Evolutionary conservation across 2,888 invertebrate genomes (phyloP), one percentile per base, ranked within the genome.

Genomic region (Teleiodes luculella): DNA sequence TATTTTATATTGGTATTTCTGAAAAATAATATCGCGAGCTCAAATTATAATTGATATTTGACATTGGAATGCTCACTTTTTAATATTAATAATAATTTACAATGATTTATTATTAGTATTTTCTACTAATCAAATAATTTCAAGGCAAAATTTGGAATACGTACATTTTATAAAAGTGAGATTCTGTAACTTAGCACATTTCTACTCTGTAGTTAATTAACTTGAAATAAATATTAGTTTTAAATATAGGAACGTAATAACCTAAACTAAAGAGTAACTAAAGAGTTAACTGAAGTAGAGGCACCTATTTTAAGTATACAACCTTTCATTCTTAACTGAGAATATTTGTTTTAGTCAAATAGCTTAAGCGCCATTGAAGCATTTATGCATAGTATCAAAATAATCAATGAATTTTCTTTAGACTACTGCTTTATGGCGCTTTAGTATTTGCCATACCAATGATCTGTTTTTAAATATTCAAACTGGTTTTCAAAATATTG

Each of bases 161-260:
- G 62, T 64, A 64, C 65, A 59, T 33, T 56, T 52, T 48, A 56
- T 58, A 57, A n/a, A 39, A 57, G 50, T 67, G 67, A 70, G 67
- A 67, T 69, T 68, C 70, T 70, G 67, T 62, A 46, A 11, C 16
- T 14, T 51, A 51, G 39, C 39, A 18, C 16, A 37, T n/a, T 10
- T 33, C 1, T 35, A 20, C 10, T 24, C 8, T 18, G 10, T 7
- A 7, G 10, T 24, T 43, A 18, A 24, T 20, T 13, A 28, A 13
- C 36, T 56, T 72, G 63, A 52, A 62, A 68, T 70, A 72, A 69
- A 70, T 72, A 59, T 60, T 68, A 67, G 70, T 65, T 68, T 66
- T 62, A 75, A 73, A 64, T 74, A 82, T 84, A 86, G 86, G 86
- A 86, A 86, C 86, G 76, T 72, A 74, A 72, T 72, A 65, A 66